Evolutionary conservation across 1,140 invertebrate genomes (phyloP), one percentile per base, ranked within the genome.

Genomic region (Marisa cornuarietis): DNA sequence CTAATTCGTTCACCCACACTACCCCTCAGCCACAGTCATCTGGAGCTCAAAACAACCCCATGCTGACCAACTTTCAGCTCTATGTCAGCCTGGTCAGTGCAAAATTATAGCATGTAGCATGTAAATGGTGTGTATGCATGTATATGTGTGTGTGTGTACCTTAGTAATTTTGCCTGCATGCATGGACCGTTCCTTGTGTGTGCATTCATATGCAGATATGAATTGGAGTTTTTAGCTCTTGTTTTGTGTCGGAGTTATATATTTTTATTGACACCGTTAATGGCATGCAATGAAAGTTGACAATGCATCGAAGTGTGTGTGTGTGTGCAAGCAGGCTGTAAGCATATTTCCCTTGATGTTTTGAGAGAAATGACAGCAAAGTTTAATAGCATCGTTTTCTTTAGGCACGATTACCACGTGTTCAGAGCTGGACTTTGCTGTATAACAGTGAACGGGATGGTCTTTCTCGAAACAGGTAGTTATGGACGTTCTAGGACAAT

Each of bases 371-470:
- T 42, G 54, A 14, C 11, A 58, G 0, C 54, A 58, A 14, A 58
- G 16, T 58, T 14, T 58, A 58, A 58, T 8, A 14, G 18, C 13
- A 58, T 81, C 62, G 16, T 79, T 74, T 76, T 81, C 79, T 83
- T 7, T 66, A 89, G 88, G 87, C 87, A n/a, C 76, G 86, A 63
- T 73, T 90, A 65, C 83, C 83, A 49, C 78, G 83, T 26, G 87
- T 85, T 79, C 86, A 90, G 71, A 88, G 86, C 91, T 98, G 96
- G 96, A 94, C 94, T 11, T 91, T 95, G 61, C 91, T 98, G 22
- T 98, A 97, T 91, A 94, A 94, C 84, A 96, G 95, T 73, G 93
- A 94, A 83, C 93, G 96, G 77, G 95, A 97, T 88, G 96, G 96
- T 7, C 90, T 96, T 13, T 96, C 96, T 42, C 93, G 94, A 58